Conservation (phyloP, 2,797 vertebrate genomes). For the Diglossa cyanea region DNA sequence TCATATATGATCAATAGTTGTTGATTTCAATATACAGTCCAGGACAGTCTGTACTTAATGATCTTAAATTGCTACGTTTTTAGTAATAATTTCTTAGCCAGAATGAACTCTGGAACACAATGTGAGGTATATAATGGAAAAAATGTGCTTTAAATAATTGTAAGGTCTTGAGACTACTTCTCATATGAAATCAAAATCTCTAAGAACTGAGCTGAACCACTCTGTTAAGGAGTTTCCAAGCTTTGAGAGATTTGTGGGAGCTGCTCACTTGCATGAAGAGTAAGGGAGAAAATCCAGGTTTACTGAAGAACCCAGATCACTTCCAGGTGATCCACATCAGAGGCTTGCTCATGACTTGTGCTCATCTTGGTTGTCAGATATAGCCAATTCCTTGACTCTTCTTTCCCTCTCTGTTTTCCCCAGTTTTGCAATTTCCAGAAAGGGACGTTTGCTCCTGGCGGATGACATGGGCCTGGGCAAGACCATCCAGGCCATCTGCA, state of each 20-base stretch:
- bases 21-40: background rate
- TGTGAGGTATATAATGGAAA: background rate
- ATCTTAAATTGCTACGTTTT: background rate
- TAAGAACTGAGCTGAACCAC: background rate
- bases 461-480: slow-evolving; percentile 99
- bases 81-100: background rate
- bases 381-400: background rate
- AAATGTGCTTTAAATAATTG: slow-evolving; percentile 4
- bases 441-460: slow-evolving; percentile 92
- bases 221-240: background rate
- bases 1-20: background rate
- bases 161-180: background rate
- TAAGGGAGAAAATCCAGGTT: background rate
- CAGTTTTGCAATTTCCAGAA: slow-evolving; percentile 89
- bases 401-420: background rate
- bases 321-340: background rate
- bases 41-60: background rate
- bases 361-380: background rate
- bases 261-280: background rate
- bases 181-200: background rate
- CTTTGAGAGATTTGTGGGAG: background rate
- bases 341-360: background rate
- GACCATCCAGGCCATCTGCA: slow-evolving; percentile 96
- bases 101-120: background rate
- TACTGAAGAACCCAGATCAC: background rate